Evolutionary conservation across 2,888 invertebrate genomes (phyloP).

Genomic region (Ormyrus labotus): DNA sequence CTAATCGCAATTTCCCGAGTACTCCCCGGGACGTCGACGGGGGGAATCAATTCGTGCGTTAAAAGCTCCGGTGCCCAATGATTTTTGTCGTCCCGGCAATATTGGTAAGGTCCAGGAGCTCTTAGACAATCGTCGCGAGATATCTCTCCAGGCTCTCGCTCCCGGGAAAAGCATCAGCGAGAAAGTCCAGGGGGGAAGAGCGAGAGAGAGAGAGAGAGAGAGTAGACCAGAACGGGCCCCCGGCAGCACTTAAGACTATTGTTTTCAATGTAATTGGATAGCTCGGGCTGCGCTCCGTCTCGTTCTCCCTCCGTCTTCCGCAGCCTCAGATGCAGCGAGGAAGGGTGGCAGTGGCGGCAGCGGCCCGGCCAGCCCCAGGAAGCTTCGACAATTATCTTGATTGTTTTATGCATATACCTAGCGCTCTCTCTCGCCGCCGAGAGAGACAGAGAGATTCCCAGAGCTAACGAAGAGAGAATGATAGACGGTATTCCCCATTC

Average conservation of each 20-base stretch:
- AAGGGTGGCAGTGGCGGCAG: constrained; percentile 58
- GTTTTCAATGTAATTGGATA: constrained; percentile 78
- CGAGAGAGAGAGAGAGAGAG: constrained; percentile 56
- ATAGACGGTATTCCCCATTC: constrained; percentile 58
- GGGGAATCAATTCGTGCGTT: constrained; percentile 3
- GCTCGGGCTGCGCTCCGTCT: constrained; percentile 60
- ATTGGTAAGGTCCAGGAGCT: constrained; percentile 9
- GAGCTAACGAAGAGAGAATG: constrained; percentile 41
- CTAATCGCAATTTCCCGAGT: constrained; percentile 10
- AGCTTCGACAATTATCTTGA: constrained; percentile 76
- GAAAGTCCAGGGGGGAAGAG: constrained; percentile 50
- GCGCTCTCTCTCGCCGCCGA: constrained; percentile 25
- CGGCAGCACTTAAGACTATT: constrained; percentile 77
- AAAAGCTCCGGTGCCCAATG: constrained; percentile 7
- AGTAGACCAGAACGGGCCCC: constrained; percentile 66
- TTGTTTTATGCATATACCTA: constrained; percentile 75
- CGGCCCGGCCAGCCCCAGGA: constrained; percentile 60
- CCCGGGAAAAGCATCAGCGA: constrained; percentile 63
- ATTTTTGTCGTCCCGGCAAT: constrained; percentile 29
- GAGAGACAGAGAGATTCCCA: constrained; percentile 22
- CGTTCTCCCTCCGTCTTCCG: constrained; percentile 42
- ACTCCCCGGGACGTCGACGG: neutral
- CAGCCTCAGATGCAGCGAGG: constrained; percentile 57
- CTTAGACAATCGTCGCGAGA: constrained; percentile 27
- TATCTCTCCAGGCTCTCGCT: constrained; percentile 57